These are phyloP conservation scores for Drosophila hydei DNA, from an alignment of 1,140 invertebrate genomes.

Conservation along the genomic window DNA sequence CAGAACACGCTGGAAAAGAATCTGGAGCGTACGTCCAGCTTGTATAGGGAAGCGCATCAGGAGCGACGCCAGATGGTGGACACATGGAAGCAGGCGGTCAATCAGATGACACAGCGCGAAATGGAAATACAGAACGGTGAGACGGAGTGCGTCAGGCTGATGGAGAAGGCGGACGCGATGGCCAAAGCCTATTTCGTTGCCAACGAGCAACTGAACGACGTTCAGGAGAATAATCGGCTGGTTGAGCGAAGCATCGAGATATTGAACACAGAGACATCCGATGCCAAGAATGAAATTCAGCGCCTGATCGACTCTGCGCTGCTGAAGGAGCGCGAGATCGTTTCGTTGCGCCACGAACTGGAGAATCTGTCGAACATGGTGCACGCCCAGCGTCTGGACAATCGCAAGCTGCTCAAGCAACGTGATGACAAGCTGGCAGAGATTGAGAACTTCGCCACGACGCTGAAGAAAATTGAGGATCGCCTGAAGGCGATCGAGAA, in stretches of 20 bases:
- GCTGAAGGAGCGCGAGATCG: conserved; percentile 72
- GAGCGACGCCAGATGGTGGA: conserved; percentile 80
- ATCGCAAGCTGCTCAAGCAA: conserved; percentile 48
- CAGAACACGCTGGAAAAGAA: conserved; percentile 78
- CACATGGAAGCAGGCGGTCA: conserved; percentile 80
- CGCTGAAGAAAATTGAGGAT: conserved; percentile 49
- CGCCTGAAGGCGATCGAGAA: conserved; percentile 56
- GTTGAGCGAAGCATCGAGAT: conserved; percentile 65
- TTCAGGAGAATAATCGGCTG: conserved; percentile 72
- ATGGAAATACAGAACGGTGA: conserved; percentile 64
- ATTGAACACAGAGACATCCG: conserved; percentile 66
- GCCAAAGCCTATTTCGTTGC: conserved; percentile 19
- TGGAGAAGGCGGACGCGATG: conserved; percentile 9
- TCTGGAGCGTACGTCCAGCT: conserved; percentile 70
- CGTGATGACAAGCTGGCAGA: conserved; percentile 45
- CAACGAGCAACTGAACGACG: conserved; percentile 59
- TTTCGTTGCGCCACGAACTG: conserved; percentile 64
- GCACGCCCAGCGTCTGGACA: conserved; percentile 69
- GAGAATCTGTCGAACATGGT: conserved; percentile 70
- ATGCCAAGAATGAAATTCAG: conserved; percentile 67
- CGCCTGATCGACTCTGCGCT: conserved; percentile 44
- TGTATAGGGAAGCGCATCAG: conserved; percentile 74
- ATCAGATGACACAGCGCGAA: conserved; percentile 80
- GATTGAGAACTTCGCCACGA: conserved; percentile 45
- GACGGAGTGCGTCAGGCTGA: conserved; percentile 40